Evolutionary conservation across 2,113 vertebrate genomes (phyloP).

Genomic region (Planiliza haematocheilus): DNA sequence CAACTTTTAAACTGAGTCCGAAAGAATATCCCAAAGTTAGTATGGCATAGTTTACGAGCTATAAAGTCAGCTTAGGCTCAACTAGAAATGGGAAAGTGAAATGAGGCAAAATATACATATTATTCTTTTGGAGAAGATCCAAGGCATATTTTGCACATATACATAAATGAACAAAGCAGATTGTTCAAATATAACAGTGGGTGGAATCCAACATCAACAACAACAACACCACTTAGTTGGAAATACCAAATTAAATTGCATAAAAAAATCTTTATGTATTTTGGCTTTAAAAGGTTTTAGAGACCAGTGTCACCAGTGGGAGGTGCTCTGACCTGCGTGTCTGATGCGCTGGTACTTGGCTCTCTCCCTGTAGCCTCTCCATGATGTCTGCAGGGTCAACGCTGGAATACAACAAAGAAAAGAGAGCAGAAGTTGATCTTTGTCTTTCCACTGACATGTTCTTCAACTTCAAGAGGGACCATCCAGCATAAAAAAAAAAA

Average conservation of each 20-base stretch:
- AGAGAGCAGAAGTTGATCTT: not conserved
- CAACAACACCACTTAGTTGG: too few relatives aligned
- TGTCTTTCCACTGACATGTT: not conserved
- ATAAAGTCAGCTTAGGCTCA: not conserved
- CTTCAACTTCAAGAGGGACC: too few relatives aligned
- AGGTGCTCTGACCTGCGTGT: conserved; percentile 84
- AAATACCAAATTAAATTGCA: not conserved
- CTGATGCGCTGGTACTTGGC: conserved; percentile 93
- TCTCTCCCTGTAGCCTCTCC: conserved; percentile 92
- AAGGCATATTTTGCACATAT: not conserved
- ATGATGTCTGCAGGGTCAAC: conserved; percentile 90
- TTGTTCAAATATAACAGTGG: not conserved
- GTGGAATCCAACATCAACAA: not conserved
- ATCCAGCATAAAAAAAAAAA: too few relatives aligned
- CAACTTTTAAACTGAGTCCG: conserved; percentile 11
- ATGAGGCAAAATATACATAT: conserved; percentile 1
- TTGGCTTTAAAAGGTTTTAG: not conserved
- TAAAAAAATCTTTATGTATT: not conserved
- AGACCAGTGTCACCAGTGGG: not conserved
- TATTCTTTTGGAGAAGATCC: too few relatives aligned
- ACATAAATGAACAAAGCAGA: conserved; percentile 4
- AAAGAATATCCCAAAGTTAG: conserved; percentile 29
- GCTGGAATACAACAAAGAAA: conserved; percentile 77
- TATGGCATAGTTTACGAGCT: conserved; percentile 5
- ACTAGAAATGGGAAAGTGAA: not conserved